Evolutionary conservation across 2,888 invertebrate genomes (phyloP).

Genomic region (Melikaiella ostensackeni): DNA sequence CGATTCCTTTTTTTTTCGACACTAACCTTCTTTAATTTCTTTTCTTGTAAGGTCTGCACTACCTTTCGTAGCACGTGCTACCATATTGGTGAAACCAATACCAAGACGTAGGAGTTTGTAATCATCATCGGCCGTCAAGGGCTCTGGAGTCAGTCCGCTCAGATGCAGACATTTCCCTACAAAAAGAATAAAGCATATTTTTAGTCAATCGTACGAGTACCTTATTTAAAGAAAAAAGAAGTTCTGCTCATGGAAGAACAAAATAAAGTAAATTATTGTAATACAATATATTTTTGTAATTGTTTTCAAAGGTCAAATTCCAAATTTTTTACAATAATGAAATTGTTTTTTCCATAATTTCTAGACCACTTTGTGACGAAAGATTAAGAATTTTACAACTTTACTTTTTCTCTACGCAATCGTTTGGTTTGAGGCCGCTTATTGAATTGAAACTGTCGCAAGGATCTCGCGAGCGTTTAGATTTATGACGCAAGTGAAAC

Average conservation of each 20-base stretch:
- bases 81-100: conserved; percentile 99
- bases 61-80: conserved; percentile 95
- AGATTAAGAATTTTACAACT: conserved; percentile 7
- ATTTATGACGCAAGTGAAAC: conserved; percentile 56
- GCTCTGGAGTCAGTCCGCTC: conserved; percentile 95
- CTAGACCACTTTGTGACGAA: neutral
- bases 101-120: conserved; percentile 94
- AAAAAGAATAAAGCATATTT: conserved; percentile 51
- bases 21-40: conserved; percentile 92
- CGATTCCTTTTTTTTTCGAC: neutral
- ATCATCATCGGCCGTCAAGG: conserved; percentile 98
- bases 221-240: conserved; percentile 1
- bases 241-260: neutral
- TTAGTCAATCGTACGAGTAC: neutral
- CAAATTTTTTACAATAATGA: no score
- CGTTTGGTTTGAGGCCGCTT: conserved; percentile 7
- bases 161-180: conserved; percentile 95
- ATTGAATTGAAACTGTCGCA: conserved; percentile 34
- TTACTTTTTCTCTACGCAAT: neutral
- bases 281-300: no score
- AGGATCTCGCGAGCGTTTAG: conserved; percentile 39
- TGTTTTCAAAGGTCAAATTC: no score
- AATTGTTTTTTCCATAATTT: neutral
- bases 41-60: conserved; percentile 96
- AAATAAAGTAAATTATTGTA: conserved; percentile 8